Conservation (phyloP, 2,113 vertebrate genomes). For the Craseonycteris thonglongyai region DNA sequence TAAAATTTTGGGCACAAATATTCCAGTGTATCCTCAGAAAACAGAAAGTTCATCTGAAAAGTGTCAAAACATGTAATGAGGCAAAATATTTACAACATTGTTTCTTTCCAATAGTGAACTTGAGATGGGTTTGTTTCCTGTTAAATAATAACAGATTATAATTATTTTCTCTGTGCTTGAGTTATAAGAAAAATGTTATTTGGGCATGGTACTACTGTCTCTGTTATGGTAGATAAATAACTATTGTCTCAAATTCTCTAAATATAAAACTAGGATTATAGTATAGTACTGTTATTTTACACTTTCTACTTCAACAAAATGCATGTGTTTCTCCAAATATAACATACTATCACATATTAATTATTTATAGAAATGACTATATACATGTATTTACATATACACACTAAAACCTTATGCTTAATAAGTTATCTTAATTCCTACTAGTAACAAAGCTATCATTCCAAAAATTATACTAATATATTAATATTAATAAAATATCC, state of each 20-base stretch:
- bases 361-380: background rate
- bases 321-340: background rate
- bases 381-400: background rate
- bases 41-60: background rate
- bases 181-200: background rate
- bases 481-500: background rate
- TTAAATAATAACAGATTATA: background rate
- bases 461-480: background rate
- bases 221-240: background rate
- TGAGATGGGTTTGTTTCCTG: background rate
- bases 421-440: background rate
- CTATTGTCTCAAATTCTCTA: background rate
- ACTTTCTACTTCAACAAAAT: background rate
- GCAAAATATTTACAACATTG: background rate
- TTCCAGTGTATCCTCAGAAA: background rate
- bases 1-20: background rate
- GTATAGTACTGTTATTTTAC: background rate
- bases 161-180: background rate
- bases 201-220: background rate
- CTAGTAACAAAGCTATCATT: background rate
- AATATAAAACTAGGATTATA: background rate
- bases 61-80: background rate
- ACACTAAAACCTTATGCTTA: background rate
- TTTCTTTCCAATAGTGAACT: background rate
- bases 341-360: background rate